Evolutionary conservation across 64 coral and sea anemone genomes (phyloP), one percentile per base, ranked within the genome.

Genomic region (Montipora efflorescens): DNA sequence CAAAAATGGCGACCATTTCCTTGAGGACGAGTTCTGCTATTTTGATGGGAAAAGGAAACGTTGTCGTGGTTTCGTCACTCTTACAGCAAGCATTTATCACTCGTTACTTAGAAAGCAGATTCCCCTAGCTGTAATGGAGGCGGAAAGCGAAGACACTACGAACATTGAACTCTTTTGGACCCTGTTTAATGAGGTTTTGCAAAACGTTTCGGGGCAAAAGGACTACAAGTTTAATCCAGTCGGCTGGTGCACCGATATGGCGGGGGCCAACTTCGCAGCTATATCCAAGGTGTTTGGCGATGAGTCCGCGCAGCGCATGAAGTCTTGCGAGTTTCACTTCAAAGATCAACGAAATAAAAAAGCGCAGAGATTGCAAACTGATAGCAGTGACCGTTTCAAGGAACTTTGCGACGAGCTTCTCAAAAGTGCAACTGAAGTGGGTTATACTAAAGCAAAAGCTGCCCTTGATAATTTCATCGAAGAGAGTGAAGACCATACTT

Each of bases 71-170:
- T 83, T 61, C 21, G 67, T 83, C 18, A 82, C 93, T 18, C 93
- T 90, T 36, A 94, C 87, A 43, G 94, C 94, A 51, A 95, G 88
- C 73, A 82, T 95, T 57, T 95, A 95, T 82, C 94, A 91, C 64
- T 82, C 82, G 13, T 58, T 95, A 49, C 49, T 89, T 49, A 18
- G 53, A 5, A 21, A 45, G 47, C 80, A 86, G 21, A 85, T 95
- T 70, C 93, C 93, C 18, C 25, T 95, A 7, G 87, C 93, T 64
- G 68, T 68, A 9, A 95, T 95, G 87, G 93, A 95, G 74, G 70
- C 80, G 7, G 87, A 47, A 25, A 10, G 16, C 43, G 93, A 95
- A 86, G 50, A 90, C 45, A 66, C 79, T 12, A 57, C 14, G 51
- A 87, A 86, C 19, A 83, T 95, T 59, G 53, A 50, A 5, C 49